These are phyloP conservation scores for Tachina lurida DNA, from an alignment of 2,888 invertebrate species.

Conservation along the genomic window DNA sequence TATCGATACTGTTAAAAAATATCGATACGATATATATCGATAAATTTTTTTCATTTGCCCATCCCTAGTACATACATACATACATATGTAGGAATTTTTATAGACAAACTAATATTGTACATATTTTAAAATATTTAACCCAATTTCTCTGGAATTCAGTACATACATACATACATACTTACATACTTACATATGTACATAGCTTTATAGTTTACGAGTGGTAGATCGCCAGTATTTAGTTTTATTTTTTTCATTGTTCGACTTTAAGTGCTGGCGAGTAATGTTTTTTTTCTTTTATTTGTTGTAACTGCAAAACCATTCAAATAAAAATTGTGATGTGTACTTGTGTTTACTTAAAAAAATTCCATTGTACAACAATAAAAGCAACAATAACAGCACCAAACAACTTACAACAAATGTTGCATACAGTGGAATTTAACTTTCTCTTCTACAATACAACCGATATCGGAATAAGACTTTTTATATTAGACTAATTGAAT, in stretches of 20 bases:
- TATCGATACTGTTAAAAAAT: no score
- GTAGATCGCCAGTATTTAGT: slow-evolving; percentile 3
- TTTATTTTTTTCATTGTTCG: slow-evolving; percentile 31
- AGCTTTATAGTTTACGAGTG: slow-evolving; percentile 8
- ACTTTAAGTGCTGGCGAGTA: neutral
- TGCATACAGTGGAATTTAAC: slow-evolving; percentile 78
- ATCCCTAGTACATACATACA: neutral
- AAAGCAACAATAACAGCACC: slow-evolving; percentile 26
- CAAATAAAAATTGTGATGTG: slow-evolving; percentile 60
- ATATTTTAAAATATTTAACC: slow-evolving; percentile 40
- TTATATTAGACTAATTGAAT: slow-evolving; percentile 9
- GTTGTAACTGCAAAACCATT: slow-evolving; percentile 47
- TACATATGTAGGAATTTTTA: neutral
- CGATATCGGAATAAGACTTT: slow-evolving; percentile 49
- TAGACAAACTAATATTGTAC: neutral
- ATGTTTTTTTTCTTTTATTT: neutral
- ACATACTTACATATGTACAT: no score
- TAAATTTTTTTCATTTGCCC: no score
- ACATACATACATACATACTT: no score
- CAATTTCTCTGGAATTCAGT: slow-evolving; percentile 30
- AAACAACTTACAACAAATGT: slow-evolving; percentile 57
- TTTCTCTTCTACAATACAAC: slow-evolving; percentile 79
- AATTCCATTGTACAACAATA: slow-evolving; percentile 68
- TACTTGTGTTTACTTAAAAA: slow-evolving; percentile 66
- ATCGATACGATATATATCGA: no score